Evolutionary conservation across 2,888 invertebrate genomes (phyloP), one percentile per base, ranked within the genome.

Genomic region (Liposcelis brunnea): DNA sequence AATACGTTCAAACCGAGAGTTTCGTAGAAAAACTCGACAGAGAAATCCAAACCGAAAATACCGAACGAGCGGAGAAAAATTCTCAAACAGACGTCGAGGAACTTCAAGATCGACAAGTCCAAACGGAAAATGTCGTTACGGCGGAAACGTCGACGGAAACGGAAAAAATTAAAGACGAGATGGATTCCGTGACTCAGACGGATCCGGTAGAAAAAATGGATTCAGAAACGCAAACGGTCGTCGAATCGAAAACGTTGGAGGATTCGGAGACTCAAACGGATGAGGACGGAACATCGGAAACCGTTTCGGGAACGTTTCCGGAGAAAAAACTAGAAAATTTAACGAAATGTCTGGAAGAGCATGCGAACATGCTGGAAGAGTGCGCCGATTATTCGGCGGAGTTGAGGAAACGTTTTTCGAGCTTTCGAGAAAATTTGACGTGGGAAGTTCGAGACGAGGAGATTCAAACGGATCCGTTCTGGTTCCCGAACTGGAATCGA

Each of bases 1-100:
- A 26, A 6, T 26, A 6, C 26, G 26, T 8, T 8, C 26, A 26
- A 26, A 40, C 40, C 7, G 40, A 40, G 7, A 4, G 40, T 8
- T 26, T 8, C 5, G 8, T 8, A 4, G 26, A n/a, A n/a, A n/a
- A n/a, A n/a, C n/a, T 8, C 26, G 26, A 26, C 37, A 12, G 15
- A 11, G 34, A 14, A 12, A 43, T 8, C 34, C 42, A 43, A 37
- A 44, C 44, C 7, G 38, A 47, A 35, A 12, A 43, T 34, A 26
- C n/a, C 40, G 14, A 11, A 37, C 31, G 7, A 15, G n/a, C 16
- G 15, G 34, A 45, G 11, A 19, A 18, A 19, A 21, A 40, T 19
- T 40, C 6, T 18, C 40, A 40, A 40, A 16, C 16, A 7, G 40
- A 40, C 21, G 19, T 16, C 18, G 10, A 15, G 7, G 6, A 35